Evolutionary conservation across 2,113 vertebrate species (phyloP).

Genomic region (Platycercus adscitus): DNA sequence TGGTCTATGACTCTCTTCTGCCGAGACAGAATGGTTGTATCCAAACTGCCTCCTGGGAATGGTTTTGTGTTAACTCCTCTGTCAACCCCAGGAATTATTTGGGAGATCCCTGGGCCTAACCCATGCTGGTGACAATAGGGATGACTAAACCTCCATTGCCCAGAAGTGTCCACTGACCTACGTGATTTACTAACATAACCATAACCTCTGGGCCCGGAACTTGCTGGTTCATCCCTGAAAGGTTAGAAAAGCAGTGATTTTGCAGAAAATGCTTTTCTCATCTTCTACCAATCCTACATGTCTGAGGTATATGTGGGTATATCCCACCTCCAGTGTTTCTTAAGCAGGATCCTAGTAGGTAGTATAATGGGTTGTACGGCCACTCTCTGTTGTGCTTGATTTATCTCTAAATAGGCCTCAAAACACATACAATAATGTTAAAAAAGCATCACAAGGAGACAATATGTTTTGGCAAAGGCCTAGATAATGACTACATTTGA

Average conservation of each 20-base stretch:
- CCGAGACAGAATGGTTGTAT: not conserved
- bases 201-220: not conserved
- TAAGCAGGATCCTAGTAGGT: not conserved
- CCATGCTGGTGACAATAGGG: not conserved
- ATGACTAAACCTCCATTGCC: not conserved
- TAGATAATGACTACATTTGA: not conserved
- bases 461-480: not conserved
- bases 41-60: not conserved
- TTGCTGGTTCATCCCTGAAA: not conserved
- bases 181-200: not conserved
- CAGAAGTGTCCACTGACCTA: not conserved
- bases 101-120: not conserved
- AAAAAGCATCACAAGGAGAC: not conserved
- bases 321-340: not conserved
- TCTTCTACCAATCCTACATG: not conserved
- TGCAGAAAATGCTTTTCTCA: not conserved
- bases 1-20: not conserved
- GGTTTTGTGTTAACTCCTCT: not conserved
- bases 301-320: not conserved
- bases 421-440: not conserved
- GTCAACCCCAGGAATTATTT: not conserved
- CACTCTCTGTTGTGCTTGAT: not conserved
- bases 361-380: fast-evolving
- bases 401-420: not conserved
- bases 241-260: not conserved